A percentile compares a stretch with the other conserved stretches of the same genome.
Conservation (phyloP, 2,113 vertebrate genomes). For the Donacobius atricapilla region DNA sequence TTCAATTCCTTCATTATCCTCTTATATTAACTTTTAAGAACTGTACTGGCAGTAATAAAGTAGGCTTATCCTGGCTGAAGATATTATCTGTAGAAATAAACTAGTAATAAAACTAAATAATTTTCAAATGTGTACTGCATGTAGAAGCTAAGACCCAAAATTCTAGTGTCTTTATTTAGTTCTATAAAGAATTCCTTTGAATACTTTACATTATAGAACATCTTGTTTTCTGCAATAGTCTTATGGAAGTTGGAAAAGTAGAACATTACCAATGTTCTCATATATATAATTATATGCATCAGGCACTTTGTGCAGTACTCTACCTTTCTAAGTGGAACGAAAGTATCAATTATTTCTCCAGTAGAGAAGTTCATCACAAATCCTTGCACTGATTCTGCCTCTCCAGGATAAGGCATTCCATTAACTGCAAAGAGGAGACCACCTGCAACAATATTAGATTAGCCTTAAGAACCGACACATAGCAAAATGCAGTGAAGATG, state of each 20-base stretch:
- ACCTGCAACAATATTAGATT: slow-evolving; percentile 69
- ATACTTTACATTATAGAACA: not conserved
- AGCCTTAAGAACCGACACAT: not conserved
- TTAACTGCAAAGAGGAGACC: slow-evolving; percentile 91
- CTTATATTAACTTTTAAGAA: not conserved
- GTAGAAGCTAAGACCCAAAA: not conserved
- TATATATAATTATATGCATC: not conserved
- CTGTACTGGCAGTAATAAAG: not conserved
- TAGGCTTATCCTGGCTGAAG: not conserved
- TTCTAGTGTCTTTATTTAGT: not conserved
- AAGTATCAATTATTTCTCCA: slow-evolving; percentile 86
- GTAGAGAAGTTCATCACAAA: slow-evolving; percentile 92
- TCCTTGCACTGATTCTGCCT: slow-evolving; percentile 76
- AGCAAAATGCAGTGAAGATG: not conserved
- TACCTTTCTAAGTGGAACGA: slow-evolving; percentile 88
- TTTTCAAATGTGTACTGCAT: not conserved
- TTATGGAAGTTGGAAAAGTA: not conserved
- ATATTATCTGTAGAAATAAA: not conserved
- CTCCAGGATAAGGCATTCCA: slow-evolving; percentile 78
- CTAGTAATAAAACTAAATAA: not conserved
- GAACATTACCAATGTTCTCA: not conserved
- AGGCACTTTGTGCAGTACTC: not conserved
- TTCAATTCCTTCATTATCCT: not conserved
- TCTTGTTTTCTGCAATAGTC: not conserved
- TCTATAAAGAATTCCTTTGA: not conserved